phyloP scores from a whole-genome alignment of 2,797 vertebrate genomes.

The Lophotriccus pileatus region DNA sequence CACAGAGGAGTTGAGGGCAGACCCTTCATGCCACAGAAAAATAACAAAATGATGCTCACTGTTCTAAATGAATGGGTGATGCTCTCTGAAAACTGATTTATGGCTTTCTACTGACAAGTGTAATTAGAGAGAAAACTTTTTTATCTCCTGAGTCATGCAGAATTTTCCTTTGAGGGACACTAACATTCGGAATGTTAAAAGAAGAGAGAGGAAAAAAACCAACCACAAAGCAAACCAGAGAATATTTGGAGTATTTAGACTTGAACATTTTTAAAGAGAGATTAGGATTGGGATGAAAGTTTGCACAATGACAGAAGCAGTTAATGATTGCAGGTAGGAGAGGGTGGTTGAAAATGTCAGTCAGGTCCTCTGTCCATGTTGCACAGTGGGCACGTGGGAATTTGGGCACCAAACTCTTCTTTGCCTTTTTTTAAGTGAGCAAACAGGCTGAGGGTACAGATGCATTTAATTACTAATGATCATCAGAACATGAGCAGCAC shows the following conservation, averaged over 20 bases:
- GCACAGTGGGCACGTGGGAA: background rate
- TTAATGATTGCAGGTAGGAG: background rate
- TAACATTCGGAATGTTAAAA: background rate
- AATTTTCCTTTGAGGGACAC: background rate
- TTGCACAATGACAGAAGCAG: background rate
- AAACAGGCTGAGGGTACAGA: background rate
- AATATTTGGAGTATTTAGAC: background rate
- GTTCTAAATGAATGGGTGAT: background rate
- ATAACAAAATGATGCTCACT: background rate
- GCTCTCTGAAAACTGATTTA: background rate
- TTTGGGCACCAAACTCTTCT: background rate
- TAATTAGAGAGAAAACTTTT: background rate
- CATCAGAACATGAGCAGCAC: background rate
- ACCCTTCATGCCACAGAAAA: background rate
- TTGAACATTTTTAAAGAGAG: background rate
- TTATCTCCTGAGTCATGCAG: background rate
- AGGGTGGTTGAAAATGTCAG: background rate
- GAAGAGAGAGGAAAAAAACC: background rate
- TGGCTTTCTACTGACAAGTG: background rate
- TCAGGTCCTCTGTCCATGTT: background rate
- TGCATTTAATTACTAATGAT: slow-evolving; percentile 25
- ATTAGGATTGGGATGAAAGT: background rate
- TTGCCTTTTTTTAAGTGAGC: background rate
- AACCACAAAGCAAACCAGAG: too few relatives aligned
- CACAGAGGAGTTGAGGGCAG: background rate